These are phyloP conservation scores for Melanotaenia nigrans DNA, from an alignment of 2,797 vertebrate genomes.

Conservation along the genomic window DNA sequence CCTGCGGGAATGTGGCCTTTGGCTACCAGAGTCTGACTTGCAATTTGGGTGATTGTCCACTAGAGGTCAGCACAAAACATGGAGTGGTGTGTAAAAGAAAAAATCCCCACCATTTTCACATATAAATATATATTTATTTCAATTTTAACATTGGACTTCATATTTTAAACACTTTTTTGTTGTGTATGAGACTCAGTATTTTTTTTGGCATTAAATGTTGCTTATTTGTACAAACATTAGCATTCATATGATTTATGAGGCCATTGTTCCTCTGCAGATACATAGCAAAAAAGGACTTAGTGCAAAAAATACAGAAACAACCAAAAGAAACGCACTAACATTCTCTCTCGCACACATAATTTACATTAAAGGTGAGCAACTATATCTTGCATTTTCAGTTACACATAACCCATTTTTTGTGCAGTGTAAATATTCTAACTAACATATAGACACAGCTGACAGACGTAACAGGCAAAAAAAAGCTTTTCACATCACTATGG, in stretches of 20 bases:
- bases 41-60: conserved; percentile 37
- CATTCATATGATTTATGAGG: conserved; percentile 50
- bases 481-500: conserved; percentile 54
- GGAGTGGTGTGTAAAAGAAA: not conserved
- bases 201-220: conserved; percentile 43
- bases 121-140: conserved; percentile 79
- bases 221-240: conserved; percentile 55
- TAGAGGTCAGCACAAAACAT: conserved; percentile 46
- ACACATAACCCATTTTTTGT: conserved; percentile 31
- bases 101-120: conserved; percentile 40
- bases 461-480: conserved; percentile 39
- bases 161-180: conserved; percentile 41
- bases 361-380: conserved; percentile 46
- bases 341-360: conserved; percentile 26
- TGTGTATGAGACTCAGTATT: conserved; percentile 29
- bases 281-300: conserved; percentile 53
- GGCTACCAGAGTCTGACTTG: not conserved
- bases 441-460: conserved; percentile 38
- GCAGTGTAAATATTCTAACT: conserved; percentile 45
- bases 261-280: conserved; percentile 29
- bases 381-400: conserved; percentile 14
- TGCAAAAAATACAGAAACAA: conserved; percentile 42
- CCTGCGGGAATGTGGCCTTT: no score
- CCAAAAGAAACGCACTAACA: conserved; percentile 22
- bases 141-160: conserved; percentile 29